A percentile compares a stretch with the other conserved stretches of the same genome.
Conservation (phyloP, 2,888 invertebrate species). For the Cremastinae sp. region DNA sequence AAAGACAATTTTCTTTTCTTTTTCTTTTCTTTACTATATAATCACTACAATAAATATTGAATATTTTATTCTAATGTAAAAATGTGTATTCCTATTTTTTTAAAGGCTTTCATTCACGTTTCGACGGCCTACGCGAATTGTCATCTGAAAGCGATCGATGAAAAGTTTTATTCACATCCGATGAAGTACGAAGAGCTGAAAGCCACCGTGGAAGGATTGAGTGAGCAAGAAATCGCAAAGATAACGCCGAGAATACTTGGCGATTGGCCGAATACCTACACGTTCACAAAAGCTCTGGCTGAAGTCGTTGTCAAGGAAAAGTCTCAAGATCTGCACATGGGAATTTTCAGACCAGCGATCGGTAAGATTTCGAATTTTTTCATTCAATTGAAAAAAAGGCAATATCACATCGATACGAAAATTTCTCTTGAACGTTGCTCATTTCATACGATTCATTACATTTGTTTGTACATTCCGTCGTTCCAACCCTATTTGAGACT, state of each 20-base stretch:
- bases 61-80: too few relatives aligned
- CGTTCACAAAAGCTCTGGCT: conserved; percentile 92
- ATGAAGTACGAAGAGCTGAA: conserved; percentile 81
- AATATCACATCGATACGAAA: conserved; percentile 6
- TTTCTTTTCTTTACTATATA: neutral
- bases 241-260: conserved; percentile 81
- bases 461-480: neutral
- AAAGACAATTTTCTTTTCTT: neutral
- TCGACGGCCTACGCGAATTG: conserved; percentile 80
- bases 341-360: conserved; percentile 91
- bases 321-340: conserved; percentile 85
- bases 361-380: conserved; percentile 83
- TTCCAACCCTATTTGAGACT: neutral
- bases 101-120: conserved; percentile 79
- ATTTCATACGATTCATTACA: too few relatives aligned
- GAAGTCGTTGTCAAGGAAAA: conserved; percentile 86
- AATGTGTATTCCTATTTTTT: too few relatives aligned
- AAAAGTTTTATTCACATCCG: conserved; percentile 84
- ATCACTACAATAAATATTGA: neutral
- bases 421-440: neutral
- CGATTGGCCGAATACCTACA: conserved; percentile 92
- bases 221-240: conserved; percentile 80
- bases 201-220: conserved; percentile 80
- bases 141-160: conserved; percentile 83
- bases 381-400: neutral